These are phyloP conservation scores for Itoplectis maculator DNA, from an alignment of 2,888 invertebrate genomes.

Conservation along the genomic window DNA sequence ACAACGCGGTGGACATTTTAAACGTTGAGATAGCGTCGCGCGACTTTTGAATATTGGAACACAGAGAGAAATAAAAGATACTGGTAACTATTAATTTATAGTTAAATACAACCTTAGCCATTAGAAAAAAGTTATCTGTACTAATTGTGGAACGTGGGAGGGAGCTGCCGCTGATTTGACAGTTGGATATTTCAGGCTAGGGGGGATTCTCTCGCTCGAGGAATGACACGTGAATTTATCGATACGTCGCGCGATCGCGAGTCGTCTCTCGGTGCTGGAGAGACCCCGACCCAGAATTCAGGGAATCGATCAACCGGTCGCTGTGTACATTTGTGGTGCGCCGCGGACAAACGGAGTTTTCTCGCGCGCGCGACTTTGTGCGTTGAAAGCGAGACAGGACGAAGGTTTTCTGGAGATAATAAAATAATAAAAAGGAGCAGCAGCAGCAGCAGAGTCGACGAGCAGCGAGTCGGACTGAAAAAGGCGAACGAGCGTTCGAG, in stretches of 20 bases:
- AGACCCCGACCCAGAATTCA: conserved; percentile 58
- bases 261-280: conserved; percentile 32
- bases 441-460: conserved; percentile 33
- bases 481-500: conserved; percentile 56
- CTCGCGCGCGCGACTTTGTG: conserved; percentile 24
- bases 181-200: too few relatives aligned
- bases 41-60: conserved; percentile 23
- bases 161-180: too few relatives aligned
- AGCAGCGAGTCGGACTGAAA: conserved; percentile 52
- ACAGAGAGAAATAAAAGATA: conserved; percentile 17
- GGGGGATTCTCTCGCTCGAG: conserved; percentile 12
- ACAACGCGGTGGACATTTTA: not conserved
- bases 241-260: conserved; percentile 32
- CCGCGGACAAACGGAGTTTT: conserved; percentile 19
- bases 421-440: conserved; percentile 36
- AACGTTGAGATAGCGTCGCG: conserved; percentile 1
- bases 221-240: conserved; percentile 29
- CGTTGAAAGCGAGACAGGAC: conserved; percentile 39
- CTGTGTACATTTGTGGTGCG: not conserved
- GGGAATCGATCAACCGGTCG: conserved; percentile 38
- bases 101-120: too few relatives aligned
- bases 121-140: too few relatives aligned
- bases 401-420: conserved; percentile 42
- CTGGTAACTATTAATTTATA: too few relatives aligned
- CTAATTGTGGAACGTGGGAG: conserved; percentile 27